phyloP scores from a whole-genome alignment of 2,888 invertebrate genomes.

The Clivina fossor region DNA sequence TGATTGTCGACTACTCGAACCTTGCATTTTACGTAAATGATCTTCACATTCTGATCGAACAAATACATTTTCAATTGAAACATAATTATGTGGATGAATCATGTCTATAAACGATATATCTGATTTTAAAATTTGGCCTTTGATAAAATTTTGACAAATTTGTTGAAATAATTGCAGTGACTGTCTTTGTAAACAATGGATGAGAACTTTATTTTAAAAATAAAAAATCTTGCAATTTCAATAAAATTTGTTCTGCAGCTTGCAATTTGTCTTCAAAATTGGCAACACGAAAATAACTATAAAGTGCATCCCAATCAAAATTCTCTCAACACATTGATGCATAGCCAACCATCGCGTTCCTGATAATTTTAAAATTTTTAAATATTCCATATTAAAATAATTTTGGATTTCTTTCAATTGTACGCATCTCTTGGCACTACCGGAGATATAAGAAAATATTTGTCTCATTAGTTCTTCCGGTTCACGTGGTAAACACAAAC shows the following conservation, averaged over 20 bases:
- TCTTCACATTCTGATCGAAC: conserved; percentile 3
- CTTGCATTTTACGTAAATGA: background rate
- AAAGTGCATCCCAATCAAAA: no score
- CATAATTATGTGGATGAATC: background rate
- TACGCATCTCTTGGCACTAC: conserved; percentile 11
- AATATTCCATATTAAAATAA: conserved; percentile 29
- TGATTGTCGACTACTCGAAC: background rate
- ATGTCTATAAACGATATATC: conserved; percentile 4
- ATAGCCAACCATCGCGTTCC: conserved; percentile 18
- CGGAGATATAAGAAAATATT: conserved; percentile 5
- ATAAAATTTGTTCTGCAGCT: no score
- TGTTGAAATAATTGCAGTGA: background rate
- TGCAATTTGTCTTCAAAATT: no score
- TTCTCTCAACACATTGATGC: conserved; percentile 13
- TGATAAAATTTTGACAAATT: conserved; percentile 12
- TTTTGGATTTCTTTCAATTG: conserved; percentile 30
- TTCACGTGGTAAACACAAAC: conserved; percentile 1
- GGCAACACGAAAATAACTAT: no score
- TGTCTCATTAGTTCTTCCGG: conserved; percentile 8
- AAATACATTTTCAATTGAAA: background rate
- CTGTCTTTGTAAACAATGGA: background rate
- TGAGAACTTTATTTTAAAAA: conserved; percentile 4
- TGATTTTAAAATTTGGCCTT: background rate
- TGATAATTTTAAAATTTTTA: conserved; percentile 32
- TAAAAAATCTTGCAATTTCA: no score